A percentile compares a stretch with the other conserved stretches of the same genome.
These are phyloP conservation scores for Passer domesticus DNA, from an alignment of 2,113 vertebrate species.

Conservation along the genomic window DNA sequence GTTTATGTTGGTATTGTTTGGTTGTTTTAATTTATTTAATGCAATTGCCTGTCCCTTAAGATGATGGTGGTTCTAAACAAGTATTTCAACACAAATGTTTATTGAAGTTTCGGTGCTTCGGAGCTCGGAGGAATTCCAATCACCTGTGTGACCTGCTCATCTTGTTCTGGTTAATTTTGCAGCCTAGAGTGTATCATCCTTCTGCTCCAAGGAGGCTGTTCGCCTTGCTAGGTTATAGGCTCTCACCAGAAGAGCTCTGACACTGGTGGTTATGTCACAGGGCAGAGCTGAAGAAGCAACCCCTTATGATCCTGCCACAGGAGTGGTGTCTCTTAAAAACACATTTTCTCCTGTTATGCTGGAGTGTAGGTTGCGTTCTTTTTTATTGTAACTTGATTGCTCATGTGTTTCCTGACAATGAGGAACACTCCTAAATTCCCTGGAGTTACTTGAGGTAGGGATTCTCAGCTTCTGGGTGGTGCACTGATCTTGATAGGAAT, in stretches of 20 bases:
- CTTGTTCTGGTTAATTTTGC: neutral
- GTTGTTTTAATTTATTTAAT: conserved; percentile 5
- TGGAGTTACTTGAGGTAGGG: neutral
- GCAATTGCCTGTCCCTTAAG: neutral
- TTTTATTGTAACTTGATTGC: neutral
- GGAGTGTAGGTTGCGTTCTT: neutral
- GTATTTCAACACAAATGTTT: neutral
- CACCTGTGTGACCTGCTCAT: neutral
- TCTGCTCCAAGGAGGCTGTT: neutral
- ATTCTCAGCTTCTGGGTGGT: neutral
- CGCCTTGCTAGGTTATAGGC: neutral
- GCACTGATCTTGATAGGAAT: neutral
- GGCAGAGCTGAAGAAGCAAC: neutral
- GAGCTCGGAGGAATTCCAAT: neutral
- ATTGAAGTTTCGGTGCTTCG: neutral
- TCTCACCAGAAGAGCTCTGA: neutral
- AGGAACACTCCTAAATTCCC: neutral
- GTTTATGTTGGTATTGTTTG: neutral
- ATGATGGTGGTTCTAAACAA: neutral
- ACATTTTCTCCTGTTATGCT: neutral
- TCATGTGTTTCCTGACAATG: neutral
- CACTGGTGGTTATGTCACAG: neutral
- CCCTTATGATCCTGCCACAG: neutral
- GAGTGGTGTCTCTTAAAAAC: neutral
- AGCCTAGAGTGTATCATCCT: neutral